A percentile compares a stretch with the other conserved stretches of the same genome.
These are phyloP conservation scores for Enteromius fasciolatus DNA, from an alignment of 2,797 vertebrate genomes.

Conservation along the genomic window DNA sequence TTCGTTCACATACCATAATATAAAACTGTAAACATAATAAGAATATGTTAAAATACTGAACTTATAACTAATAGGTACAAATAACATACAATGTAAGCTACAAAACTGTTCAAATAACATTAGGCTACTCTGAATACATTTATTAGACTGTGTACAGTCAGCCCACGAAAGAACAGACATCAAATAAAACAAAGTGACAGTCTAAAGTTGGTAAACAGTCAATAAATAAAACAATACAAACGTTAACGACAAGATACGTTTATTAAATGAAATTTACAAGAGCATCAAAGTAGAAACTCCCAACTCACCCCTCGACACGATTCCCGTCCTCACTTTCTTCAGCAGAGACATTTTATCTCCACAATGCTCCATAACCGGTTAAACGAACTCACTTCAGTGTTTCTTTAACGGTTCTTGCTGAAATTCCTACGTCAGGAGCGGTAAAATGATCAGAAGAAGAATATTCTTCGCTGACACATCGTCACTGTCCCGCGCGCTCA, in stretches of 20 bases:
- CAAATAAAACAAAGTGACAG: background rate
- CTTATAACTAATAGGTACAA: background rate
- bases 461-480: conserved; percentile 27
- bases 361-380: background rate
- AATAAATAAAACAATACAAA: background rate
- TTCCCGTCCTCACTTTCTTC: conserved; percentile 45
- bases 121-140: background rate
- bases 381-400: conserved; percentile 7
- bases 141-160: background rate
- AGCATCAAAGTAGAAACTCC: conserved; percentile 20
- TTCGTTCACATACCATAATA: background rate
- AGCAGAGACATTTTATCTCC: conserved; percentile 4
- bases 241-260: background rate
- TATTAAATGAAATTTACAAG: background rate
- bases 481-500: conserved; percentile 45
- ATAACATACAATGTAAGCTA: background rate
- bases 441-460: background rate
- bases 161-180: background rate
- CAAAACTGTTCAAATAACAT: background rate
- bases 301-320: conserved; percentile 25
- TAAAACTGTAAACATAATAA: background rate
- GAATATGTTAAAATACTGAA: no score
- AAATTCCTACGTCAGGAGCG: background rate
- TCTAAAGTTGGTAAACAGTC: background rate
- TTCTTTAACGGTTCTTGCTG: background rate